Evolutionary conservation across 2,113 vertebrate species (phyloP).

Genomic region (Lagopus leucura): DNA sequence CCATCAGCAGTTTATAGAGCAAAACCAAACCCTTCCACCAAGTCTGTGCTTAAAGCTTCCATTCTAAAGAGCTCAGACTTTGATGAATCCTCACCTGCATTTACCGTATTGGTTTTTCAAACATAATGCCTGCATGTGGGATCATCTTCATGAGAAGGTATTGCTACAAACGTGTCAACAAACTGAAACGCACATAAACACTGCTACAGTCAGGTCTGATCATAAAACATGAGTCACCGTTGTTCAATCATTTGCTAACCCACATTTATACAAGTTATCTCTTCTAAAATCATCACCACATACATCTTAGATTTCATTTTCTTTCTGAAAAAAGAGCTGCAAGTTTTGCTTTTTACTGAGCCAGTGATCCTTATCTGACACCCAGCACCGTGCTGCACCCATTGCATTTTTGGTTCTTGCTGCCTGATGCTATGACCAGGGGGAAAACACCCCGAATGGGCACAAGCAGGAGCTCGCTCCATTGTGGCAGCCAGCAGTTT

Average conservation of each 20-base stretch:
- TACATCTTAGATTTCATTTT: neutral
- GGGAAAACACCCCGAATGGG: neutral
- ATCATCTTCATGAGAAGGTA: neutral
- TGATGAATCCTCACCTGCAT: neutral
- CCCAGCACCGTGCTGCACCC: accelerated
- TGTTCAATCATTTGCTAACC: neutral
- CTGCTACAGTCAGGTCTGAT: neutral
- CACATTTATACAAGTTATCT: neutral
- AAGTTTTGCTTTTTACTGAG: neutral
- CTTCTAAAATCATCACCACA: neutral
- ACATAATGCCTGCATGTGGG: neutral
- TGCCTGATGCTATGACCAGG: neutral
- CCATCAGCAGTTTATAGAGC: accelerated
- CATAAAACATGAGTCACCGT: slow-evolving; percentile 38
- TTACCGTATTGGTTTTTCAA: neutral
- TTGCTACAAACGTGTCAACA: neutral
- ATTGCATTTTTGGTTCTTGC: neutral
- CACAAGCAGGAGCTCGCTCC: neutral
- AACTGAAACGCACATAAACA: neutral
- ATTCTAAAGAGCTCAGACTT: neutral
- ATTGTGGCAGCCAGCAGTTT: neutral
- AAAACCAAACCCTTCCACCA: neutral
- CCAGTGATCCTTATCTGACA: neutral
- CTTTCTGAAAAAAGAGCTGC: neutral
- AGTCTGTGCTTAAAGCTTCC: neutral